Conservation (phyloP, 2,888 invertebrate genomes). For the Drosophila antonietae region DNA sequence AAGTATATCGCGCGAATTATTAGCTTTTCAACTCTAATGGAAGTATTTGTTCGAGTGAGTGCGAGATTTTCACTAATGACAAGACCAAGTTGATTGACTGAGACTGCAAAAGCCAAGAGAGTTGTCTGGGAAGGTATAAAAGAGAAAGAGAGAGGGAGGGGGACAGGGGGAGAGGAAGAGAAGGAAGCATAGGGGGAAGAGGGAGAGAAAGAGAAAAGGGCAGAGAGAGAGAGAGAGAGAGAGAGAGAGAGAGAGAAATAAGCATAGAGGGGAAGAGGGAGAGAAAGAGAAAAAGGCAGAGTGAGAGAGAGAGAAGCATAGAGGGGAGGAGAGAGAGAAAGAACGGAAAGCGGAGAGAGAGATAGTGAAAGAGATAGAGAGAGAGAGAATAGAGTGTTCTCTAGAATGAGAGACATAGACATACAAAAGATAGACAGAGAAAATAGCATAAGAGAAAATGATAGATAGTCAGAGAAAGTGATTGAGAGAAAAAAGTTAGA, state of each 20-base stretch:
- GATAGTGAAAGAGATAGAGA: background rate
- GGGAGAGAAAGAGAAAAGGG: background rate
- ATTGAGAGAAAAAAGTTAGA: background rate
- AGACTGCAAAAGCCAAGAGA: background rate
- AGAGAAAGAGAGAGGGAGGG: background rate
- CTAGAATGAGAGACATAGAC: too few relatives aligned
- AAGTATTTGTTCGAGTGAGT: background rate
- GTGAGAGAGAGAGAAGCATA: background rate
- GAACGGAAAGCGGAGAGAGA: background rate
- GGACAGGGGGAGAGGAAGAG: background rate
- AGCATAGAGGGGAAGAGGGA: background rate
- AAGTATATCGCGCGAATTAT: slow-evolving; percentile 1
- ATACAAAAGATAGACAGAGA: too few relatives aligned
- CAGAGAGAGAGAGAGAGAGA: background rate
- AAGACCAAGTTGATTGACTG: background rate
- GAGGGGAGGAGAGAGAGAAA: background rate
- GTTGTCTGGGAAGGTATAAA: background rate
- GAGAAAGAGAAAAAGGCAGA: background rate
- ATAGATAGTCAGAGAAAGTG: too few relatives aligned
- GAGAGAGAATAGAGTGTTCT: background rate
- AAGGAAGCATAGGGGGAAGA: background rate
- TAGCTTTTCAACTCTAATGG: background rate
- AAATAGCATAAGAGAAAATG: too few relatives aligned
- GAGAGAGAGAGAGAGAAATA: background rate
- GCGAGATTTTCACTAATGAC: background rate